A percentile compares a stretch with the other conserved stretches of the same genome.
Conservation (phyloP, 1,140 invertebrate species). For the Drosophila pseudoananassae region DNA sequence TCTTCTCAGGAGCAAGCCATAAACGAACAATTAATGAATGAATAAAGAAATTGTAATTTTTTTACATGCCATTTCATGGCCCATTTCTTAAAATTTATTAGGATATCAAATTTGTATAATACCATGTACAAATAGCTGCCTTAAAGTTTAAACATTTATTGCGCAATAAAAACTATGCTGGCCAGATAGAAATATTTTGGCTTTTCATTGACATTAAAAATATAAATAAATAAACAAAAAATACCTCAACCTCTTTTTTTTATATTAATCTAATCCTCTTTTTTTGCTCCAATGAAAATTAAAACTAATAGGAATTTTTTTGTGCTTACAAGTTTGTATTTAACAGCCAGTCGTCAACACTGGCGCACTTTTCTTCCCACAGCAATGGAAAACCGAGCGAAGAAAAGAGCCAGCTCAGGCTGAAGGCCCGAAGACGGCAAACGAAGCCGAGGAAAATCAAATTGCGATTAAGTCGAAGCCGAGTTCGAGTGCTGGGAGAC, state of each 20-base stretch:
- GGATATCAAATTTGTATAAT: not conserved
- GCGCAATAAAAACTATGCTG: too few relatives aligned
- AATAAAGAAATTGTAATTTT: not conserved
- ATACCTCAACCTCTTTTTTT: too few relatives aligned
- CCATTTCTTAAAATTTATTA: not conserved
- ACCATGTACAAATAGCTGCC: too few relatives aligned
- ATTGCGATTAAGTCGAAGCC: constrained; percentile 60
- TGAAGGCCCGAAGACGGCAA: constrained; percentile 26
- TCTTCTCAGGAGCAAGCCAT: not conserved
- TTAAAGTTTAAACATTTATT: too few relatives aligned
- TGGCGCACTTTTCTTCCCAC: constrained; percentile 19
- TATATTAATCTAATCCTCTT: not conserved
- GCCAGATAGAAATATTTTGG: too few relatives aligned
- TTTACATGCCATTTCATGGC: not conserved
- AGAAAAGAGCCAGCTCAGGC: constrained; percentile 22
- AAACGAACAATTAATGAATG: not conserved
- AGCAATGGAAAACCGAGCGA: constrained; percentile 21
- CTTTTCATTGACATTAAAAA: too few relatives aligned
- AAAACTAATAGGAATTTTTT: not conserved
- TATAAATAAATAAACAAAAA: too few relatives aligned
- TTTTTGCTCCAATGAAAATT: not conserved
- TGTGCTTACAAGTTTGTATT: not conserved
- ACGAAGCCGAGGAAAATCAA: constrained; percentile 72
- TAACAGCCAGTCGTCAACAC: constrained; percentile 3
- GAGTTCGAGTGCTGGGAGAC: constrained; percentile 2